Evolutionary conservation across 2,113 vertebrate genomes (phyloP), one percentile per base, ranked within the genome.

Genomic region (Macquaria ambigua): DNA sequence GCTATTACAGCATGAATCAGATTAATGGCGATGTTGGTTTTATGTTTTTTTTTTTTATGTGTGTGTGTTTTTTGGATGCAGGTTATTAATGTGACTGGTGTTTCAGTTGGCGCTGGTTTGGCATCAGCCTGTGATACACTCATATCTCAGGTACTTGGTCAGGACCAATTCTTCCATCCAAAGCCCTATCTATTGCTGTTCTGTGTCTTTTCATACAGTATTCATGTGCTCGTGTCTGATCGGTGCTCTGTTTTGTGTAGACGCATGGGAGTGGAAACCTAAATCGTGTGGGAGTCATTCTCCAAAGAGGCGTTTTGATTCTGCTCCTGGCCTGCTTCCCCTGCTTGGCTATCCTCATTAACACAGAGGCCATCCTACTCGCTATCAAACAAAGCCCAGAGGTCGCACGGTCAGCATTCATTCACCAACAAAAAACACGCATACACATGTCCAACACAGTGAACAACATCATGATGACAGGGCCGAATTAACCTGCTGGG

Each of bases 331-430:
- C 59, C 15, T 62, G 59, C 28, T 18, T 62, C 28, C 59, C 59
- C 14, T 62, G 62, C 62, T 64, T 34, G 62, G 37, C 62, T 41
- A 14, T 64, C 20, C 62, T 64, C 9, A 12, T 64, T 3, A 64
- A 64, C 62, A 64, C 62, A 41, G 62, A 64, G 62, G 34, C 62
- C 20, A 41, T 64, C 34, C 62, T 64, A 3, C 62, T 64, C 5
- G 62, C 62, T 64, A 34, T 64, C 20, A 64, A 41, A 41, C 62
- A 64, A 37, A 64, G 20, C 62, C 62, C 62, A 12, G 62, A 64
- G 8, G 62, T 64, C 2, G 34, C 62, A 64, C 9, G 62, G 62
- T 64, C 37, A 64, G 62, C 10, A 5, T 41, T 23, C 10, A 23
- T 41, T 23, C 37, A 39, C 34, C 61, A 63, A 37, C 18, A 21